A percentile compares a stretch with the other conserved stretches of the same genome.
phyloP scores from a whole-genome alignment of 2,113 vertebrate genomes.

The Entelurus aequoreus region DNA sequence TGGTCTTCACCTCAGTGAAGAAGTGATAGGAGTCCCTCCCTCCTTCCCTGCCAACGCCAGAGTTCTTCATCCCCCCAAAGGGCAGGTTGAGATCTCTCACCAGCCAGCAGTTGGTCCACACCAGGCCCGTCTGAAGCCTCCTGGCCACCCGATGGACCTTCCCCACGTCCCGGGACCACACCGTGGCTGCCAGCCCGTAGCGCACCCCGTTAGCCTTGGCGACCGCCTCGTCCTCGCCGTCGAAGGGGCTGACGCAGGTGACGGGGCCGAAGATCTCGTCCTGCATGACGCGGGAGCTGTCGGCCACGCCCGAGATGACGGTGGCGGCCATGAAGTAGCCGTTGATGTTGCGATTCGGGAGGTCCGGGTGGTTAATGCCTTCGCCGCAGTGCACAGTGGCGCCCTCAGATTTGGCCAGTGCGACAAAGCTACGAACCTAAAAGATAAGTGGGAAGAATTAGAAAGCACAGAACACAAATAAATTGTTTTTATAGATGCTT shows the following conservation, averaged over 20 bases:
- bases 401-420: constrained; percentile 80
- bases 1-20: constrained; percentile 93
- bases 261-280: constrained; percentile 98
- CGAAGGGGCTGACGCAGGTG: constrained; percentile 84
- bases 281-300: constrained; percentile 87
- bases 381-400: constrained; percentile 86
- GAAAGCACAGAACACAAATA: fast-evolving
- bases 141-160: constrained; percentile 81
- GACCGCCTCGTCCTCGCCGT: constrained; percentile 88
- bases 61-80: constrained; percentile 94
- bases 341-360: constrained; percentile 69
- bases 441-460: background rate
- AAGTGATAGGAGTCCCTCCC: constrained; percentile 91
- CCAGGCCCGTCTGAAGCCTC: constrained; percentile 81
- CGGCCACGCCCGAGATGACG: constrained; percentile 78
- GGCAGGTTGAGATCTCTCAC: constrained; percentile 93
- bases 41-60: constrained; percentile 91
- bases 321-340: constrained; percentile 94
- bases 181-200: constrained; percentile 83
- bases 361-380: constrained; percentile 76
- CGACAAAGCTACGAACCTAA: constrained; percentile 84
- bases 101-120: constrained; percentile 98
- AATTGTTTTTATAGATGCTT: background rate
- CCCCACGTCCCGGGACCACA: constrained; percentile 86
- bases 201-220: constrained; percentile 82